A percentile compares a stretch with the other conserved stretches of the same genome.
These are phyloP conservation scores for Synergus umbraculus DNA, from an alignment of 2,888 invertebrate genomes.

Conservation along the genomic window DNA sequence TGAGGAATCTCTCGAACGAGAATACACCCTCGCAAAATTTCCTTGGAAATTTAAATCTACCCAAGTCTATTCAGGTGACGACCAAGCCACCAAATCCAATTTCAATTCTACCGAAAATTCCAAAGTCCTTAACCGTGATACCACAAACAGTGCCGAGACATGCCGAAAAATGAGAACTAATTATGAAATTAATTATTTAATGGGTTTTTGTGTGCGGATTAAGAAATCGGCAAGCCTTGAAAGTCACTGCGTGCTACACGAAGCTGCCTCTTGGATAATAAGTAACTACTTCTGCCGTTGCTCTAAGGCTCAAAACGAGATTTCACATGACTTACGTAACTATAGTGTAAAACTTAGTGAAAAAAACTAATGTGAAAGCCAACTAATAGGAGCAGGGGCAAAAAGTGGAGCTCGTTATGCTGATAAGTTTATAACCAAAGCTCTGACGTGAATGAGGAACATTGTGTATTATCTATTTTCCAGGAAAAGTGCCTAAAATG, in stretches of 20 bases:
- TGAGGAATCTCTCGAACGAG: slow-evolving; percentile 71
- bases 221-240: slow-evolving; percentile 22
- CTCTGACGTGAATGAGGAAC: slow-evolving; percentile 49
- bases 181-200: slow-evolving; percentile 1
- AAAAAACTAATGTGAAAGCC: not conserved
- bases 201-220: not conserved
- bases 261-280: slow-evolving; percentile 36
- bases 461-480: slow-evolving; percentile 56
- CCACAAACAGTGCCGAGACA: slow-evolving; percentile 81
- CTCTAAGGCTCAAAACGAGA: slow-evolving; percentile 28
- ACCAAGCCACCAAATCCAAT: slow-evolving; percentile 72
- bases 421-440: slow-evolving; percentile 60
- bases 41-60: slow-evolving; percentile 72
- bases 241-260: slow-evolving; percentile 28
- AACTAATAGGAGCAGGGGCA: not conserved
- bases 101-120: slow-evolving; percentile 86
- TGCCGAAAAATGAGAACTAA: slow-evolving; percentile 66
- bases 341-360: not conserved
- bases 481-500: slow-evolving; percentile 69
- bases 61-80: slow-evolving; percentile 75
- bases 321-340: slow-evolving; percentile 7
- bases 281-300: slow-evolving; percentile 37
- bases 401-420: slow-evolving; percentile 30
- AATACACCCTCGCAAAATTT: slow-evolving; percentile 73
- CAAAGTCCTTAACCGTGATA: slow-evolving; percentile 89